phyloP scores from a whole-genome alignment of 2,113 vertebrate species.

The Dicrurus megarhynchus region DNA sequence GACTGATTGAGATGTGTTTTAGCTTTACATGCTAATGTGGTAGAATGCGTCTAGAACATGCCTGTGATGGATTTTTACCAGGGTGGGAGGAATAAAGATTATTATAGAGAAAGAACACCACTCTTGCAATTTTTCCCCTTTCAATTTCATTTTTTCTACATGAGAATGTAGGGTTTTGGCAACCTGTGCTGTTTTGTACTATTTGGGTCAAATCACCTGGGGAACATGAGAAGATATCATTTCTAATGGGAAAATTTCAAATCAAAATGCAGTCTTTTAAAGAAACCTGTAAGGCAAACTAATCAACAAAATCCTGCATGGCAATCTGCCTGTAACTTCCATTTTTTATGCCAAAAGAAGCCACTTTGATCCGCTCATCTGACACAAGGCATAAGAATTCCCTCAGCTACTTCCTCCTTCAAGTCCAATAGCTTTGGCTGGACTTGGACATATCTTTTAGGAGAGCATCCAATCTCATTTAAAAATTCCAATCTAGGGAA shows the following conservation, averaged over 20 bases:
- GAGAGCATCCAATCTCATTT: neutral
- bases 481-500: constrained; percentile 18
- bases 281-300: neutral
- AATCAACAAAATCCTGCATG: neutral
- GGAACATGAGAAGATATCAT: neutral
- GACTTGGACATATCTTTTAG: neutral
- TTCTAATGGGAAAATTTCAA: neutral
- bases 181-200: neutral
- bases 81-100: neutral
- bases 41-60: neutral
- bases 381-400: constrained; percentile 26
- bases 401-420: neutral
- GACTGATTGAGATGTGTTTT: neutral
- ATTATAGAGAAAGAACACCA: neutral
- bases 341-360: neutral
- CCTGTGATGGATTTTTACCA: neutral
- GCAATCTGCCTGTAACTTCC: neutral
- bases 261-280: neutral
- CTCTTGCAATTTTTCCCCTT: neutral
- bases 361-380: neutral
- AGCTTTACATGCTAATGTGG: neutral
- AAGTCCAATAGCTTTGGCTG: neutral
- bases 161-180: neutral
- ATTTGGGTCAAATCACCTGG: neutral
- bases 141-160: neutral